These are phyloP conservation scores for Diuraphis noxia DNA, from an alignment of 1,140 invertebrate species.

Conservation along the genomic window DNA sequence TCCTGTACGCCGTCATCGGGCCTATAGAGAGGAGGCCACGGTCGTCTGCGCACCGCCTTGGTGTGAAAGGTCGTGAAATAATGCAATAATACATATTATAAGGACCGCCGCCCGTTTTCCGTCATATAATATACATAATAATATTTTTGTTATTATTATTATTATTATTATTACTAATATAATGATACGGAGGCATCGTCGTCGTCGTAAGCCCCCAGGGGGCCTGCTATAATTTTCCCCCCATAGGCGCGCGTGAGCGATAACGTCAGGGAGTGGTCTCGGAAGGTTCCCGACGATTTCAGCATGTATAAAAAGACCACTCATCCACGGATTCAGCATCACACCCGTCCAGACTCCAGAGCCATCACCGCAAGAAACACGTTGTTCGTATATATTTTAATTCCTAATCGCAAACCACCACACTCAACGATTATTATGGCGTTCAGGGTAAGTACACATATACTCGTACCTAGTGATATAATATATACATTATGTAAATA, in stretches of 20 bases:
- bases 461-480: background rate
- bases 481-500: background rate
- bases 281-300: background rate
- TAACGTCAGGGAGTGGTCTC: constrained; percentile 34
- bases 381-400: background rate
- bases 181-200: background rate
- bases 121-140: background rate
- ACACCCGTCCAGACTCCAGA: background rate
- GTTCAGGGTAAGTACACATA: constrained; percentile 16
- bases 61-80: constrained; percentile 22
- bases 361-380: background rate
- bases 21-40: constrained; percentile 26
- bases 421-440: background rate
- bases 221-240: constrained; percentile 26
- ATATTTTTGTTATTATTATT: constrained; percentile 11
- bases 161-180: background rate
- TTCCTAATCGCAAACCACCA: background rate
- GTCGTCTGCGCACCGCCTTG: background rate
- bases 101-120: background rate
- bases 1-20: background rate
- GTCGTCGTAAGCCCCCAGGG: background rate
- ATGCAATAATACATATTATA: background rate
- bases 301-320: constrained; percentile 11
- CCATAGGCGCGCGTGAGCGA: background rate
- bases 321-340: background rate